Conservation (phyloP, 2,113 vertebrate genomes). For the Nothobranchius kuhntae region DNA sequence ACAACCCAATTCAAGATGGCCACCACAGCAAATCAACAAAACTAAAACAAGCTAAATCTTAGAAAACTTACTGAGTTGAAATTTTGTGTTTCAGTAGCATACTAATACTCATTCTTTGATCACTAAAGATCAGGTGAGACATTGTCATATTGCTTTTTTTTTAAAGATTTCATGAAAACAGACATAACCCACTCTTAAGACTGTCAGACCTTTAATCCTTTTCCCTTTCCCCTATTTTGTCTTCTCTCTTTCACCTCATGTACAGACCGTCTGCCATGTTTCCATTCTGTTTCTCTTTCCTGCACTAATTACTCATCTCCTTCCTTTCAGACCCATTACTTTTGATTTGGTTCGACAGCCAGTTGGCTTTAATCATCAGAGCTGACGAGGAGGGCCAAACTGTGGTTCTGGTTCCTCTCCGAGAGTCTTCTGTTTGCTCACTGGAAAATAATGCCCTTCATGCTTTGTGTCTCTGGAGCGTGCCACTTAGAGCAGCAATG, state of each 20-base stretch:
- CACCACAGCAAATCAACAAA: too few relatives aligned
- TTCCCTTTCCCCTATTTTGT: conserved; percentile 1
- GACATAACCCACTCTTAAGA: too few relatives aligned
- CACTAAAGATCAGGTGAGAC: too few relatives aligned
- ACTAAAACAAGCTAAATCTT: too few relatives aligned
- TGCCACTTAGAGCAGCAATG: conserved; percentile 72
- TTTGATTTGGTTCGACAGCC: conserved; percentile 59
- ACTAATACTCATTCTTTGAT: too few relatives aligned
- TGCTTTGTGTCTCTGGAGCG: conserved; percentile 68
- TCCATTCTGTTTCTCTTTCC: conserved; percentile 42
- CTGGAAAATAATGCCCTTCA: conserved; percentile 77
- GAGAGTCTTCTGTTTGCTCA: conserved; percentile 76
- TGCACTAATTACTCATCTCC: conserved; percentile 10
- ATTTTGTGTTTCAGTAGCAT: too few relatives aligned
- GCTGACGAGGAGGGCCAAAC: conserved; percentile 63
- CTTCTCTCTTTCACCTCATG: neutral
- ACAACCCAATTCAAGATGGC: too few relatives aligned
- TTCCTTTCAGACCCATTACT: conserved; percentile 39
- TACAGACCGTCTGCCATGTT: conserved; percentile 45
- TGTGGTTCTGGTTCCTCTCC: conserved; percentile 73
- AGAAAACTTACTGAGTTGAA: too few relatives aligned
- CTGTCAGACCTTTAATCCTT: neutral
- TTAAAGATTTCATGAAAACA: too few relatives aligned
- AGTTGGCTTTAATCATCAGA: conserved; percentile 72
- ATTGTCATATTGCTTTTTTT: too few relatives aligned